phyloP scores from a whole-genome alignment of 2,113 vertebrate species.

The Ginglymostoma cirratum region DNA sequence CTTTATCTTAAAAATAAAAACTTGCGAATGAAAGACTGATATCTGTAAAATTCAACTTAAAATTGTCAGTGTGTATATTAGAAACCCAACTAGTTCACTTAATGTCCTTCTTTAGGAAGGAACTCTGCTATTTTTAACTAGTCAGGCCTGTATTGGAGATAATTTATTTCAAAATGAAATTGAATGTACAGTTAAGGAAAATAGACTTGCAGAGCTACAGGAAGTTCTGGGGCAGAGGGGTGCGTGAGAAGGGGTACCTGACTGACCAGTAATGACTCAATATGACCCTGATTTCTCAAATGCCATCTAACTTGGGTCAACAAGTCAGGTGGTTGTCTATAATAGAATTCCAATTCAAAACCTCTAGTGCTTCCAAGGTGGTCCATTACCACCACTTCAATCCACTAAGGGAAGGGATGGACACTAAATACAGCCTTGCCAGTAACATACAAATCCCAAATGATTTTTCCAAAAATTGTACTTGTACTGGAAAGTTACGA shows the following conservation, averaged over 20 bases:
- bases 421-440: not conserved
- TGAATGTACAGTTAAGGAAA: too few species aligned
- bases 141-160: not conserved
- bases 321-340: not conserved
- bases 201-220: not conserved
- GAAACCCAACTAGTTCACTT: not conserved
- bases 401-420: not conserved
- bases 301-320: not conserved
- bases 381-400: not conserved
- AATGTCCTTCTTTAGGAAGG: not conserved
- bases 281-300: not conserved
- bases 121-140: not conserved
- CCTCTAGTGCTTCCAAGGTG: not conserved
- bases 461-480: too few species aligned
- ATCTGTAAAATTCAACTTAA: not conserved
- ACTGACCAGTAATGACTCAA: not conserved
- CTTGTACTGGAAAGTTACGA: not conserved
- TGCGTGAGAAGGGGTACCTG: not conserved
- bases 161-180: not conserved
- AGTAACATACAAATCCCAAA: not conserved
- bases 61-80: not conserved
- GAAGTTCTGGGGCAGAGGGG: not conserved
- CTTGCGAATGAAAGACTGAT: not conserved
- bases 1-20: not conserved
- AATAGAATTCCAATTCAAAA: not conserved